phyloP scores from a whole-genome alignment of 1,140 invertebrate species.

The Aphis craccivora region DNA sequence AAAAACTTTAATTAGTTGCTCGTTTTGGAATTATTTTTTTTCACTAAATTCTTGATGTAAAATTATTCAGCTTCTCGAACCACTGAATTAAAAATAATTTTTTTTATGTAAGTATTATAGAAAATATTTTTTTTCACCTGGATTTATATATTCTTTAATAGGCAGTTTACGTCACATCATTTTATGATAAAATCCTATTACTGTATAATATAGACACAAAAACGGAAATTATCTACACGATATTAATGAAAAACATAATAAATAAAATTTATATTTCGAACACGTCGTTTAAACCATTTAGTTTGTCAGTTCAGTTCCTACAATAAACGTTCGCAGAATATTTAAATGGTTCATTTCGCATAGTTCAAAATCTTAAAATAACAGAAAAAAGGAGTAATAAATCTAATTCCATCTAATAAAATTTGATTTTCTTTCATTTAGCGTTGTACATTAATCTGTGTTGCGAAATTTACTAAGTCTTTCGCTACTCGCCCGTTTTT shows the following conservation, averaged over 20 bases:
- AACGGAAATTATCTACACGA: background rate
- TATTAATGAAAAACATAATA: background rate
- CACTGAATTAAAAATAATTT: background rate
- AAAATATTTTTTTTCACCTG: background rate
- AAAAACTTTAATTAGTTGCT: background rate
- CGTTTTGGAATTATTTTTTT: background rate
- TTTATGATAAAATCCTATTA: background rate
- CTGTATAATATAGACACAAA: background rate
- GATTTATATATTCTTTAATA: background rate
- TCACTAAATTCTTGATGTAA: background rate
- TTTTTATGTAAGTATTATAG: no score
- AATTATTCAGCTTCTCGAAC: background rate
- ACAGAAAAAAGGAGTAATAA: background rate
- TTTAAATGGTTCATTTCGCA: background rate
- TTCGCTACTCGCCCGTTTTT: background rate
- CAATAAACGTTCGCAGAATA: background rate
- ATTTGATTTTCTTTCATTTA: constrained; percentile 31
- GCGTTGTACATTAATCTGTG: background rate
- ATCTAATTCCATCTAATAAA: background rate
- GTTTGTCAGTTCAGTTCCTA: background rate
- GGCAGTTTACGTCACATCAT: background rate
- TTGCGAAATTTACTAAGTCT: background rate
- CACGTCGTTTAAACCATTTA: background rate
- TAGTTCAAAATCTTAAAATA: background rate
- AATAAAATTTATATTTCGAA: background rate